These are phyloP conservation scores for Gari tellinella DNA, from an alignment of 2,888 invertebrate species.

Conservation along the genomic window DNA sequence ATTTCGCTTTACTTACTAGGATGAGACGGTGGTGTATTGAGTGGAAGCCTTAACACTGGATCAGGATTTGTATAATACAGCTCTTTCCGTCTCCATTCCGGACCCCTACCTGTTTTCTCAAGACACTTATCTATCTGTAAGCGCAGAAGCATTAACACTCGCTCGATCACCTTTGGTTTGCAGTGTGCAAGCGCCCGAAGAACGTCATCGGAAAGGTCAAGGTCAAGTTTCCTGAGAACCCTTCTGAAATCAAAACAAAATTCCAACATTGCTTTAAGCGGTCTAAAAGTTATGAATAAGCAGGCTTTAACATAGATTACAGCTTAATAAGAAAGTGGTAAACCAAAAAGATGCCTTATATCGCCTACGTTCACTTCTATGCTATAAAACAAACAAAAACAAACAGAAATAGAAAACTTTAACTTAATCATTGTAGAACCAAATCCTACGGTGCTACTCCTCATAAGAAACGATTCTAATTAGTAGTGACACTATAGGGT, in stretches of 20 bases:
- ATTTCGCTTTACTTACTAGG: conserved; percentile 44
- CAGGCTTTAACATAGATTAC: too few relatives aligned
- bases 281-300: too few relatives aligned
- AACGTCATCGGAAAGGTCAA: conserved; percentile 77
- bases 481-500: too few relatives aligned
- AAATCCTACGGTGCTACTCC: too few relatives aligned
- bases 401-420: too few relatives aligned
- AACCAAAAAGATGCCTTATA: too few relatives aligned
- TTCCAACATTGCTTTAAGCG: too few relatives aligned
- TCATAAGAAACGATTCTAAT: too few relatives aligned
- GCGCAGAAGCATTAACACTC: conserved; percentile 74
- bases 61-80: conserved; percentile 44
- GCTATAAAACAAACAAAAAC: too few relatives aligned
- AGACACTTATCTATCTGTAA: conserved; percentile 73
- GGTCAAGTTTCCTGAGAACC: conserved; percentile 68
- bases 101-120: conserved; percentile 69
- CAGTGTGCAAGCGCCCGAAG: conserved; percentile 69
- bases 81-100: conserved; percentile 38
- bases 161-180: conserved; percentile 73
- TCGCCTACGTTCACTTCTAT: too few relatives aligned
- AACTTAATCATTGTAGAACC: too few relatives aligned
- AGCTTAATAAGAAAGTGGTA: too few relatives aligned
- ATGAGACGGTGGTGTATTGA: conserved; percentile 53
- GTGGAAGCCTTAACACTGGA: conserved; percentile 41
- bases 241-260: conserved; percentile 70